Conservation (phyloP, 1,140 invertebrate genomes). For the Drosophila simulans region DNA sequence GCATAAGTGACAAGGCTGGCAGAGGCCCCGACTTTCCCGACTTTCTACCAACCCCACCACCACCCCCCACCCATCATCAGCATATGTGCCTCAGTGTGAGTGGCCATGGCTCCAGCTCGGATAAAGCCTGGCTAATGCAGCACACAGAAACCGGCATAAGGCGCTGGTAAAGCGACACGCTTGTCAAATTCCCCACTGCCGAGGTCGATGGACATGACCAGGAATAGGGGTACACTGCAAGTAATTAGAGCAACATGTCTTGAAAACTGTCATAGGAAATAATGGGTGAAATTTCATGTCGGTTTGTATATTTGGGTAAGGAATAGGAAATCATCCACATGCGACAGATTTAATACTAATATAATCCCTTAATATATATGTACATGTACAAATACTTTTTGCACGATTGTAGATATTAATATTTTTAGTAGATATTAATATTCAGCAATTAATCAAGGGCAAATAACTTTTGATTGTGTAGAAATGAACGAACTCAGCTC, state of each 20-base stretch:
- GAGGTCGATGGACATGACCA: slow-evolving; percentile 44
- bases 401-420: too few species aligned
- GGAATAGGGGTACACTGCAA: slow-evolving; percentile 5
- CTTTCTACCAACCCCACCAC: neutral
- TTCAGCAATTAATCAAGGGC: neutral
- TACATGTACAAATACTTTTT: too few species aligned
- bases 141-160: slow-evolving; percentile 57
- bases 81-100: slow-evolving; percentile 46
- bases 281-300: too few species aligned
- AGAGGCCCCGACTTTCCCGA: slow-evolving; percentile 28
- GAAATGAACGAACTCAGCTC: slow-evolving; percentile 11
- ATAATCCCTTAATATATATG: too few species aligned
- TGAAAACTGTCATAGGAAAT: too few species aligned
- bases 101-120: slow-evolving; percentile 36
- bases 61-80: slow-evolving; percentile 28
- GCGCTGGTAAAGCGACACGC: slow-evolving; percentile 59
- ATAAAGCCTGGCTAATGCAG: slow-evolving; percentile 74
- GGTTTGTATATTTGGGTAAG: neutral
- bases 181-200: slow-evolving; percentile 64
- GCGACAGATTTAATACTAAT: too few species aligned
- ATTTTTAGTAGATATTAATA: neutral
- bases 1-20: slow-evolving; percentile 74
- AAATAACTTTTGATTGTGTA: neutral
- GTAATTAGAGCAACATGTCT: neutral
- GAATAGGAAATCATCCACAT: too few species aligned